A percentile compares a stretch with the other conserved stretches of the same genome.
phyloP scores from a whole-genome alignment of 2,113 vertebrate genomes.

The Chionomys nivalis region DNA sequence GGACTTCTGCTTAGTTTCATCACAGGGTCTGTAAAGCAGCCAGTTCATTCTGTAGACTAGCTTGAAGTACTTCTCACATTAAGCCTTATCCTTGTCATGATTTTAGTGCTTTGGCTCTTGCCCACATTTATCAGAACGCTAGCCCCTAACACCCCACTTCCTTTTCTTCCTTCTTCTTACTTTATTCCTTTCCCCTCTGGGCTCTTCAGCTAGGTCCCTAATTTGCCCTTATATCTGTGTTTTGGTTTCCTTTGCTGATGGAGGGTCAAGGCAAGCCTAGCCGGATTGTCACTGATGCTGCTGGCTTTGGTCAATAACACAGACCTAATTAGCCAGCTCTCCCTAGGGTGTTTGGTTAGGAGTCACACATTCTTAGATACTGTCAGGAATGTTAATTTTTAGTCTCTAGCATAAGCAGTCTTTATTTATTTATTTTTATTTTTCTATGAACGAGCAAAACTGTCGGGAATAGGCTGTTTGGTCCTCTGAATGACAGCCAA shows the following conservation, averaged over 20 bases:
- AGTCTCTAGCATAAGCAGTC: neutral
- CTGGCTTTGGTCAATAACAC: neutral
- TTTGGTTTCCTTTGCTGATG: neutral
- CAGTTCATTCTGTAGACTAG: constrained; percentile 25
- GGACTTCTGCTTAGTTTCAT: constrained; percentile 55
- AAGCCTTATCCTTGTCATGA: neutral
- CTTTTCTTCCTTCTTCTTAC: neutral
- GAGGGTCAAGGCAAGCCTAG: neutral
- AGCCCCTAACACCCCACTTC: neutral
- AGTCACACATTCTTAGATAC: neutral
- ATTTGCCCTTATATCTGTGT: neutral
- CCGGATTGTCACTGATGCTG: neutral
- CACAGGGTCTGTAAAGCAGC: constrained; percentile 39
- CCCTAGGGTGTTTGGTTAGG: neutral
- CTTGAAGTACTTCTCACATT: neutral
- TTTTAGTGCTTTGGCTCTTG: neutral
- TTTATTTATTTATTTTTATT: too few species aligned
- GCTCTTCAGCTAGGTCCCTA: neutral
- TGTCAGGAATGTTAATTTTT: neutral
- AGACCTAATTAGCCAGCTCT: neutral
- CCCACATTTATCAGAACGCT: neutral
- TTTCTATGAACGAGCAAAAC: neutral
- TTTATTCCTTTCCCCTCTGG: neutral
- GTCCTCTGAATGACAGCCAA: neutral
- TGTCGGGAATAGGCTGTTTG: neutral